Evolutionary conservation across 2,888 invertebrate genomes (phyloP).

Genomic region (Dynastes hyllus): DNA sequence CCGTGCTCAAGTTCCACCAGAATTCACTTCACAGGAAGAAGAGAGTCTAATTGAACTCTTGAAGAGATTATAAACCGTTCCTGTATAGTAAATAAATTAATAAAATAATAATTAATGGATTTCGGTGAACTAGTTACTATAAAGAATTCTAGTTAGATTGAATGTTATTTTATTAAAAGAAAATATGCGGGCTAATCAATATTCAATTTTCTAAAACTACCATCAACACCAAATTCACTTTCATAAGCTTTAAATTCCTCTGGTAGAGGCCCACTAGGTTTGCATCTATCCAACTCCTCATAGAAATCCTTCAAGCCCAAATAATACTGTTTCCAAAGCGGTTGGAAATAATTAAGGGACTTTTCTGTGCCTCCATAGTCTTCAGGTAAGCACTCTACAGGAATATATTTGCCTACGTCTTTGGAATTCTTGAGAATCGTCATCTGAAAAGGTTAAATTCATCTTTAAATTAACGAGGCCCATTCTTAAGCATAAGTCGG

Average conservation of each 20-base stretch:
- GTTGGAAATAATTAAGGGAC: slow-evolving; percentile 72
- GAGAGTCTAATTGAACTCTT: too few species aligned
- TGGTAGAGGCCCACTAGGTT: slow-evolving; percentile 65
- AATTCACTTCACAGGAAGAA: too few species aligned
- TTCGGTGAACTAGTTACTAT: too few species aligned
- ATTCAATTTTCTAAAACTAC: slow-evolving; percentile 78
- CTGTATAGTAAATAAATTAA: too few species aligned
- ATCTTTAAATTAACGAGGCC: background rate
- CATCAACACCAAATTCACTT: slow-evolving; percentile 71
- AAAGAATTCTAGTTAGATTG: too few species aligned
- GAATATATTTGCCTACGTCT: slow-evolving; percentile 75
- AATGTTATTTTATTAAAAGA: too few species aligned
- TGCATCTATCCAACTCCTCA: slow-evolving; percentile 74
- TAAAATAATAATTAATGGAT: too few species aligned
- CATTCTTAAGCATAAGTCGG: background rate
- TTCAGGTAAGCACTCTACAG: slow-evolving; percentile 75
- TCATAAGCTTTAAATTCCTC: slow-evolving; percentile 59
- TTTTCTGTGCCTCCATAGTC: slow-evolving; percentile 79
- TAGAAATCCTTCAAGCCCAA: slow-evolving; percentile 73
- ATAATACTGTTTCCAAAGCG: slow-evolving; percentile 74
- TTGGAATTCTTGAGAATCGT: slow-evolving; percentile 66
- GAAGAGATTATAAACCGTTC: too few species aligned
- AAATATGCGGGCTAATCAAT: slow-evolving; percentile 70
- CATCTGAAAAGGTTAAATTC: slow-evolving; percentile 54
- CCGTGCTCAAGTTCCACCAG: too few species aligned